Evolutionary conservation across 2,797 vertebrate species (phyloP).

Genomic region (Margarornis squamiger): DNA sequence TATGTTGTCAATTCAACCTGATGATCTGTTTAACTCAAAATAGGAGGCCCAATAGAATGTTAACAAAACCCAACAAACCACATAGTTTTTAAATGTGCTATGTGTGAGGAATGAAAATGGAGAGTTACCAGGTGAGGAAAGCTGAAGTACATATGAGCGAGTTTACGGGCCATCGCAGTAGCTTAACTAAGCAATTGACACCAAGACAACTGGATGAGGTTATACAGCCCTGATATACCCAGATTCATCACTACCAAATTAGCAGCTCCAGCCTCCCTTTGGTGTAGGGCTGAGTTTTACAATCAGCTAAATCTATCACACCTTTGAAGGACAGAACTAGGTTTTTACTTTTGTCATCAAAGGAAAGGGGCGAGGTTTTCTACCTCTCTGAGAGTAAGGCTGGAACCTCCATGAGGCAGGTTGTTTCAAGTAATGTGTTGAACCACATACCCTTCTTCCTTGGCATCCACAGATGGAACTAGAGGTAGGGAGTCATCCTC

Average conservation of each 20-base stretch:
- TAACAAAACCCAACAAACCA: not conserved
- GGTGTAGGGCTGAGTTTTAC: not conserved
- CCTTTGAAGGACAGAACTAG: not conserved
- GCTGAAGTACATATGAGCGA: not conserved
- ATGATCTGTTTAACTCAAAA: not conserved
- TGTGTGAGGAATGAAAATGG: not conserved
- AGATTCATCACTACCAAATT: not conserved
- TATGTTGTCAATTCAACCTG: not conserved
- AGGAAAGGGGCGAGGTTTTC: not conserved
- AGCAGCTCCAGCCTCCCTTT: not conserved
- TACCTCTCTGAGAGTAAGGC: not conserved
- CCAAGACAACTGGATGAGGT: not conserved
- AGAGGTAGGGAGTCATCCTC: not conserved
- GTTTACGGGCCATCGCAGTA: not conserved
- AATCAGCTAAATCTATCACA: not conserved
- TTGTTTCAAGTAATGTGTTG: not conserved
- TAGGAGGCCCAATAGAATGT: not conserved
- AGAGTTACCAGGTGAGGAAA: not conserved
- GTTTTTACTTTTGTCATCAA: not conserved
- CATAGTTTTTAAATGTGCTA: not conserved
- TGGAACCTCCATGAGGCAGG: not conserved
- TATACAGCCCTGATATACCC: not conserved
- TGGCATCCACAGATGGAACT: not conserved
- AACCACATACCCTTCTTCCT: not conserved
- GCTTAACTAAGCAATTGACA: not conserved